A percentile compares a stretch with the other conserved stretches of the same genome.
Conservation (phyloP, 2,113 vertebrate genomes). For the Microcebus tavaratra region DNA sequence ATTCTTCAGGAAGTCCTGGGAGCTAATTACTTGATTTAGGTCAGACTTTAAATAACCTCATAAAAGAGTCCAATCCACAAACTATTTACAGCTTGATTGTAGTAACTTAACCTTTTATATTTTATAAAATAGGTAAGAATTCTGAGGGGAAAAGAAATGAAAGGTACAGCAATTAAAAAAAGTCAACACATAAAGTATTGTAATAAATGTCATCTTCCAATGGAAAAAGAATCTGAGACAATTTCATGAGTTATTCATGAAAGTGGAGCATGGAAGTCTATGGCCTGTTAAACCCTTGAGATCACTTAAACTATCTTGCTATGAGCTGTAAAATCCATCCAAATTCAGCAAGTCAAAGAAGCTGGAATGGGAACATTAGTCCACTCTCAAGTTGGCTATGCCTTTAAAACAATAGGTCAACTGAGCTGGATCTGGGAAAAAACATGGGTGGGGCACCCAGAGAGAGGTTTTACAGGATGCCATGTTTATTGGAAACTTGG, state of each 20-base stretch:
- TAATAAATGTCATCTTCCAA: conserved; percentile 8
- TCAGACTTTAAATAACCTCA: conserved; percentile 47
- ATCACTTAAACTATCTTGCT: background rate
- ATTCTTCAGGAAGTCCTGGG: background rate
- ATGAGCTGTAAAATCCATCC: background rate
- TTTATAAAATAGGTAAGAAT: conserved; percentile 43
- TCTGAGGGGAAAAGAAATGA: background rate
- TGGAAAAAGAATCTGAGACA: background rate
- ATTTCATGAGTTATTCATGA: background rate
- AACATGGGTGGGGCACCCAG: conserved; percentile 54
- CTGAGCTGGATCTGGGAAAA: conserved; percentile 42
- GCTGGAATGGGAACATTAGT: background rate
- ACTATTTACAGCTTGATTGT: conserved; percentile 6
- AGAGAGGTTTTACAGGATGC: conserved; percentile 76
- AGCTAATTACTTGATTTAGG: conserved; percentile 23
- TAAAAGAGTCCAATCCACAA: conserved; percentile 27
- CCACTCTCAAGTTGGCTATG: background rate
- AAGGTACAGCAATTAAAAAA: background rate
- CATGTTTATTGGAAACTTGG: conserved; percentile 74
- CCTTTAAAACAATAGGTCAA: background rate
- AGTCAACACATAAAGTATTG: background rate
- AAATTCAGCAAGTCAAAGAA: background rate
- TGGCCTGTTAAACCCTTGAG: background rate
- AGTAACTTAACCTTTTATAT: conserved; percentile 9
- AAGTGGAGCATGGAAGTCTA: background rate